A percentile compares a stretch with the other conserved stretches of the same genome.
phyloP scores from a whole-genome alignment of 2,888 invertebrate genomes.

The Drosophila colorata region DNA sequence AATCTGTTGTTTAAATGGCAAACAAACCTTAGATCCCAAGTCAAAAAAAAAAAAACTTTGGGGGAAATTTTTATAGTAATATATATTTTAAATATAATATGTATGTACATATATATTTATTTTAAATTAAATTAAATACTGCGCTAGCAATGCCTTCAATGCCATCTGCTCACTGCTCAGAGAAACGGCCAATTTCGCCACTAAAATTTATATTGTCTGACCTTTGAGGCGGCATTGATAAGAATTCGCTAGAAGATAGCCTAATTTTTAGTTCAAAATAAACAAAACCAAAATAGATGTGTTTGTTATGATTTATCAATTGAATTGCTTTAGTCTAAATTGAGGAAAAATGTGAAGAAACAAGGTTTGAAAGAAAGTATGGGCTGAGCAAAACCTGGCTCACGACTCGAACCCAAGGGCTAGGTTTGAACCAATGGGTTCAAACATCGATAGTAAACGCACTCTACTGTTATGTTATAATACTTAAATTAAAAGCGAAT shows the following conservation, averaged over 20 bases:
- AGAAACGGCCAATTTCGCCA: constrained; percentile 6
- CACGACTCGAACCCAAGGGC: no score
- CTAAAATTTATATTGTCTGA: constrained; percentile 8
- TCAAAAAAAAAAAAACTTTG: not conserved
- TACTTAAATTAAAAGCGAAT: no score
- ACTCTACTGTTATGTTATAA: no score
- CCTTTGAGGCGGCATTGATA: constrained; percentile 13
- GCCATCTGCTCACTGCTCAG: not conserved
- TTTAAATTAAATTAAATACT: not conserved
- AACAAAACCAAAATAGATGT: constrained; percentile 1
- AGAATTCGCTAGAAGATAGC: constrained; percentile 2
- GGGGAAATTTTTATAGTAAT: not conserved
- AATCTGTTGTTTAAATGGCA: no score
- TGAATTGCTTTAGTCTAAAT: constrained; percentile 2
- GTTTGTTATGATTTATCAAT: not conserved
- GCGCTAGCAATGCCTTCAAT: constrained; percentile 4
- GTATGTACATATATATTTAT: not conserved
- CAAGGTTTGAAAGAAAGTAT: no score
- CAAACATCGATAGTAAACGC: no score
- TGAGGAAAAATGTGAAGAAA: no score
- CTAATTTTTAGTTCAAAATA: constrained; percentile 7
- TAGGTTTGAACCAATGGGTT: no score
- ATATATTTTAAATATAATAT: not conserved
- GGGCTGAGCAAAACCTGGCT: no score
- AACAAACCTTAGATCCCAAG: no score